A percentile compares a stretch with the other conserved stretches of the same genome.
Conservation (phyloP, 2,888 invertebrate genomes). For the Drosophila lacicola region DNA sequence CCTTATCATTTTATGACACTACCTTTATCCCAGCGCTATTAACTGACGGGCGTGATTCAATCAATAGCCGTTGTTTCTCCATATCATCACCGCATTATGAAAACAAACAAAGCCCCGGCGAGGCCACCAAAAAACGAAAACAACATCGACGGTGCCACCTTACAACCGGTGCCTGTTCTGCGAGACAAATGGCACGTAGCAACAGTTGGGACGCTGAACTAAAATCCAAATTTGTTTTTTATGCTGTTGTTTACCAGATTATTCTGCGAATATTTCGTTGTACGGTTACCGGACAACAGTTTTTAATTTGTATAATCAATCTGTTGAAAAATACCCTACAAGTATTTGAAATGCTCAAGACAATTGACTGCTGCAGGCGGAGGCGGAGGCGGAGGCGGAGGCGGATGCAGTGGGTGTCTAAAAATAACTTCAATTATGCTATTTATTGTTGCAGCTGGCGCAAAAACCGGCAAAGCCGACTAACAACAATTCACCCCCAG, state of each 20-base stretch:
- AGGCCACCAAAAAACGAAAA: constrained; percentile 46
- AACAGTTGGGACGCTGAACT: constrained; percentile 58
- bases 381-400: no score
- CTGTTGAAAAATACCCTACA: constrained; percentile 12
- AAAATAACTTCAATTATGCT: constrained; percentile 73
- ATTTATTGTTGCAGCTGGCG: constrained; percentile 71
- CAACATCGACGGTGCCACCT: constrained; percentile 26
- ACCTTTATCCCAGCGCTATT: constrained; percentile 32
- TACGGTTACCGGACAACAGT: not conserved
- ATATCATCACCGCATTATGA: constrained; percentile 43
- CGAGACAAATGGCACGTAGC: constrained; percentile 73
- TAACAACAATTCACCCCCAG: constrained; percentile 57
- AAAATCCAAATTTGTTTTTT: constrained; percentile 52
- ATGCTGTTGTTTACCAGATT: constrained; percentile 59
- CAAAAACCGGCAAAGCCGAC: constrained; percentile 69
- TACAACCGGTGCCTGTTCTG: constrained; percentile 37
- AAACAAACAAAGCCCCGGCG: constrained; percentile 58
- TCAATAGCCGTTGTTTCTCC: constrained; percentile 53
- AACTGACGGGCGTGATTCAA: constrained; percentile 25
- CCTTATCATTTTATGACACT: constrained; percentile 26
- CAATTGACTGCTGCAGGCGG: constrained; percentile 19
- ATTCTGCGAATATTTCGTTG: constrained; percentile 14
- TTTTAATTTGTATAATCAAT: constrained; percentile 4
- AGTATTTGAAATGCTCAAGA: constrained; percentile 11
- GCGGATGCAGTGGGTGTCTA: constrained; percentile 71